phyloP scores from a whole-genome alignment of 2,888 invertebrate genomes.

The Callosobruchus maculatus region DNA sequence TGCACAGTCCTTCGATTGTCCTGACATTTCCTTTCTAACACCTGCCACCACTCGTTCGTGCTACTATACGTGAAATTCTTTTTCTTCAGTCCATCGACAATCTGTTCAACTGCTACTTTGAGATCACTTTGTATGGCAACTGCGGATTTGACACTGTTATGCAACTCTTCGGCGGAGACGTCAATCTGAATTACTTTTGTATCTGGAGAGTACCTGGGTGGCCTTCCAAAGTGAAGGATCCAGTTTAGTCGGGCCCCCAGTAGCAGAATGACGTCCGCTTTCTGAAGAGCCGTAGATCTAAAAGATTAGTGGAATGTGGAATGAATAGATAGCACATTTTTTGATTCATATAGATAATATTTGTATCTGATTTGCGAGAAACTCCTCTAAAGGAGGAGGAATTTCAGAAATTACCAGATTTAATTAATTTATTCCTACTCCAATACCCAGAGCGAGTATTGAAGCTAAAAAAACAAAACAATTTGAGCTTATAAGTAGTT shows the following conservation, averaged over 20 bases:
- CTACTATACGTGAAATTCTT: slow-evolving; percentile 56
- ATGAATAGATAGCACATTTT: no score
- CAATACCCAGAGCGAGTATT: no score
- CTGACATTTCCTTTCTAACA: slow-evolving; percentile 65
- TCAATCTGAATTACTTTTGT: slow-evolving; percentile 93
- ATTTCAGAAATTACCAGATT: no score
- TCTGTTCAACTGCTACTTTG: slow-evolving; percentile 64
- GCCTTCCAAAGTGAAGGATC: slow-evolving; percentile 94
- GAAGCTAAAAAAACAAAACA: no score
- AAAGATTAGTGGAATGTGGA: slow-evolving; percentile 1
- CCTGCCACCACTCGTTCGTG: slow-evolving; percentile 73
- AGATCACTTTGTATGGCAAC: slow-evolving; percentile 86
- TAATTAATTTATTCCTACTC: no score
- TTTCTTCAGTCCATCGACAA: slow-evolving; percentile 56
- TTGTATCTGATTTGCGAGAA: no score
- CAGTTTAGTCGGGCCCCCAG: slow-evolving; percentile 86
- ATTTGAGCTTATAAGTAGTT: no score
- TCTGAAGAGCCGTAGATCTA: slow-evolving; percentile 72
- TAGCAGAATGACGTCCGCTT: slow-evolving; percentile 80
- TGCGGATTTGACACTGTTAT: slow-evolving; percentile 79
- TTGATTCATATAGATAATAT: no score
- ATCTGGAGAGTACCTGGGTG: slow-evolving; percentile 76
- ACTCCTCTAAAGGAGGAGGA: no score
- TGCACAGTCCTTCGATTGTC: slow-evolving; percentile 68
- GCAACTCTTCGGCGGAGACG: slow-evolving; percentile 83